phyloP scores from a whole-genome alignment of 2,888 invertebrate genomes.

The Gryllus longicercus region DNA sequence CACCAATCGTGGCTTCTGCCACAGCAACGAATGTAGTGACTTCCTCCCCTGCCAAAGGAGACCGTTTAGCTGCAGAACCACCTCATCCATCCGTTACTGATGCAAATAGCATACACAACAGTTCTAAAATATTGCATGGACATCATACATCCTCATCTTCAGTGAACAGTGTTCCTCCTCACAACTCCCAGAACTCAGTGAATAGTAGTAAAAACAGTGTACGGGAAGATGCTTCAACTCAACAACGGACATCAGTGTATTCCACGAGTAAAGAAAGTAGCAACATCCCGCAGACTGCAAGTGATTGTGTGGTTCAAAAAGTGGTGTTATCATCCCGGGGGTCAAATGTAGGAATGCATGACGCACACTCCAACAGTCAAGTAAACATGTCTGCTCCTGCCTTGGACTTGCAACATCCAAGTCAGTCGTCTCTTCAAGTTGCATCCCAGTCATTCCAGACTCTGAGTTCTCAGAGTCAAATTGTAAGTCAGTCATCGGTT shows the following conservation, averaged over 20 bases:
- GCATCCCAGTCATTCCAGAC: constrained; percentile 5
- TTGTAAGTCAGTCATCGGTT: not conserved
- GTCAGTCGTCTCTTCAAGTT: not conserved
- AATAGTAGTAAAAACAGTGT: constrained; percentile 3
- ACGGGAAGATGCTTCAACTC: not conserved
- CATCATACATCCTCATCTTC: not conserved
- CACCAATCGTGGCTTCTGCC: constrained; percentile 24
- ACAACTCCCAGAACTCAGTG: not conserved
- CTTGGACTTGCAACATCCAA: not conserved
- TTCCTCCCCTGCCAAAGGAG: constrained; percentile 19
- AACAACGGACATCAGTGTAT: constrained; percentile 1
- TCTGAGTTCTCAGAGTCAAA: not conserved
- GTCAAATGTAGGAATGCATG: not conserved
- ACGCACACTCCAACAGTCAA: not conserved
- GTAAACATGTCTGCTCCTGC: not conserved
- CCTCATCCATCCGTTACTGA: not conserved
- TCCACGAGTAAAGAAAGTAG: not conserved
- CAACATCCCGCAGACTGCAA: not conserved
- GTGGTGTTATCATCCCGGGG: not conserved
- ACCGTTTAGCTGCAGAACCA: not conserved
- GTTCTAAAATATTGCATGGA: not conserved
- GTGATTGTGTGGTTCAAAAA: constrained; percentile 11
- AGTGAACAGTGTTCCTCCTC: not conserved
- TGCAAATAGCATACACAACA: not conserved
- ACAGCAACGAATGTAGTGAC: not conserved